Evolutionary conservation across 2,113 vertebrate species (phyloP).

Genomic region (Herpetotheres cachinnans): DNA sequence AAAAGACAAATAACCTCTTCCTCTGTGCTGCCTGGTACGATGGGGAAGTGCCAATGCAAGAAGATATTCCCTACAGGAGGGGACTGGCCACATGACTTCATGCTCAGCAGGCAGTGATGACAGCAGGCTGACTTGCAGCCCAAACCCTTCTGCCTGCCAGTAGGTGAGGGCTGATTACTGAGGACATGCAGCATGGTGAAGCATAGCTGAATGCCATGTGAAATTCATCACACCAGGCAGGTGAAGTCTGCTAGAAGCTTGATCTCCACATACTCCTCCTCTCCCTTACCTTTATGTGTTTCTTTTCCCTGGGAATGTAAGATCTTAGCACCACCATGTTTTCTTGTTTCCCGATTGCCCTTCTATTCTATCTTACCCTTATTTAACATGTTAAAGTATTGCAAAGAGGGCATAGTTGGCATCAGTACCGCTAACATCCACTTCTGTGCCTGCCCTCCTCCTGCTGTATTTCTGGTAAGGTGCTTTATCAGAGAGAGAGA

Average conservation of each 20-base stretch:
- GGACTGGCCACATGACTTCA: background rate
- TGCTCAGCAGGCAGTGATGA: background rate
- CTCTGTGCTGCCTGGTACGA: background rate
- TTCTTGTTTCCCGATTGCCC: background rate
- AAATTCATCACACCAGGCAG: background rate
- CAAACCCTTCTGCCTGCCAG: background rate
- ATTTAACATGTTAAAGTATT: background rate
- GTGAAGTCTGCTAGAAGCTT: background rate
- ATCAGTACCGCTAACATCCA: background rate
- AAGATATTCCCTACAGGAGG: background rate
- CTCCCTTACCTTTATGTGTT: background rate
- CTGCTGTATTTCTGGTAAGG: background rate
- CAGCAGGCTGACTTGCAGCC: slow-evolving; percentile 30
- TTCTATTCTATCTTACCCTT: background rate
- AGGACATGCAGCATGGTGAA: background rate
- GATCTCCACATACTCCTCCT: background rate
- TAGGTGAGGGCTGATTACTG: background rate
- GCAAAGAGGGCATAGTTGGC: background rate
- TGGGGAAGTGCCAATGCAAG: background rate
- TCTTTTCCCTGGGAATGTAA: background rate
- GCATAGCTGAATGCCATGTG: background rate
- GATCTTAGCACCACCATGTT: background rate
- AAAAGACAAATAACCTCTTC: background rate
- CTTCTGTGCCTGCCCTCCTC: background rate
- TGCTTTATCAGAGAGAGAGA: background rate